Evolutionary conservation across 2,113 vertebrate species (phyloP).

Genomic region (Brienomyrus brachyistius): DNA sequence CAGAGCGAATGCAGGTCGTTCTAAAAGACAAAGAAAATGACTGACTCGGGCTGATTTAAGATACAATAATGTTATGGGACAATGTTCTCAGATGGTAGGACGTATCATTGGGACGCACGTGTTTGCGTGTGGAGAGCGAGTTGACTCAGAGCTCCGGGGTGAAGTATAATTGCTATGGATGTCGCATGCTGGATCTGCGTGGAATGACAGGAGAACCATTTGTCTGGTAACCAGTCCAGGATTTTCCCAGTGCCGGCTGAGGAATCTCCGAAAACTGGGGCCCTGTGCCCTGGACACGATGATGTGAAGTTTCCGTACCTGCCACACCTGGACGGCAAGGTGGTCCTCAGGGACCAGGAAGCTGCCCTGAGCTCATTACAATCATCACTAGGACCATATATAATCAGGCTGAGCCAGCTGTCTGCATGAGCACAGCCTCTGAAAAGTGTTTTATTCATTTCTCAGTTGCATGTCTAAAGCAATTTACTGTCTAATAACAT

Average conservation of each 20-base stretch:
- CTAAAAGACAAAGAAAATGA: conserved; percentile 47
- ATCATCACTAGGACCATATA: background rate
- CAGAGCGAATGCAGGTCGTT: conserved; percentile 26
- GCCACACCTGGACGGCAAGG: background rate
- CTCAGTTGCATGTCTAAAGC: background rate
- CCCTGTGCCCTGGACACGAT: background rate
- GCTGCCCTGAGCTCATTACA: background rate
- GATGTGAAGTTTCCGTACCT: background rate
- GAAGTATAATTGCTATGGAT: conserved; percentile 50
- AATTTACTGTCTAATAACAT: background rate
- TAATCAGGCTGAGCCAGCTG: background rate
- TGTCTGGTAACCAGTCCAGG: too few relatives aligned
- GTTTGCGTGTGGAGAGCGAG: conserved; percentile 42
- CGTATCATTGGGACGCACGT: conserved; percentile 8
- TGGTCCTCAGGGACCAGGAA: background rate
- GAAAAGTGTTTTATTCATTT: background rate
- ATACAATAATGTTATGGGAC: conserved; percentile 25
- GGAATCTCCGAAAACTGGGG: background rate
- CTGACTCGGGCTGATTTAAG: conserved; percentile 30
- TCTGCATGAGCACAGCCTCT: background rate
- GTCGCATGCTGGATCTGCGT: background rate
- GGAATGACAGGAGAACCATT: background rate
- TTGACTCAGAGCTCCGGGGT: conserved; percentile 46
- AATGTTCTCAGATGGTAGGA: conserved; percentile 18
- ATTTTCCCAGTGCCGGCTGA: background rate